Conservation (phyloP, 2,888 invertebrate species). For the Polymixis flavicincta region DNA sequence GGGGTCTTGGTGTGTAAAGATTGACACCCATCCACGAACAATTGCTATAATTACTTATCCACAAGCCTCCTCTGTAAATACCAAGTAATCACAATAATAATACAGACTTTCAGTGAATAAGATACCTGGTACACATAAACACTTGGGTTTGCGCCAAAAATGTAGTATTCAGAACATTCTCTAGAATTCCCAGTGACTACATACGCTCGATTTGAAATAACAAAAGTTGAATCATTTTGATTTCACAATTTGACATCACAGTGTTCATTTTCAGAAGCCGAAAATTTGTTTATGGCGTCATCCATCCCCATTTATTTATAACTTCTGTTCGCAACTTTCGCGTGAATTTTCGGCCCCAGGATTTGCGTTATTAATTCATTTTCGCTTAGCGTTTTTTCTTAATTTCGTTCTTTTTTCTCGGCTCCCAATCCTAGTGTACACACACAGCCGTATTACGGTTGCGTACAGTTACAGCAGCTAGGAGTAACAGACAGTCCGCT, state of each 20-base stretch:
- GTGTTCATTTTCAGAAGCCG: background rate
- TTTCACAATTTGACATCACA: slow-evolving; percentile 28
- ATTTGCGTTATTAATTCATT: no score
- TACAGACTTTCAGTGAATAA: background rate
- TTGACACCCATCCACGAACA: no score
- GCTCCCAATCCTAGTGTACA: no score
- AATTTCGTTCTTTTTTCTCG: no score
- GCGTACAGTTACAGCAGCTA: no score
- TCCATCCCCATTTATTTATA: background rate
- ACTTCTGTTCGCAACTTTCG: no score
- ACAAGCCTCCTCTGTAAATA: slow-evolving; percentile 1
- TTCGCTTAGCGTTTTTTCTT: no score
- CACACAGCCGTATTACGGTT: no score
- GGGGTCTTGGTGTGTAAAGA: no score
- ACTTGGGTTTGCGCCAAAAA: slow-evolving; percentile 32
- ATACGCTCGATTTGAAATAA: slow-evolving; percentile 1
- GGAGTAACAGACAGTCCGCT: no score
- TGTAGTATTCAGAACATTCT: background rate
- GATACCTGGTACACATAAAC: background rate
- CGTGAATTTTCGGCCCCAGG: no score
- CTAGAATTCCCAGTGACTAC: slow-evolving; percentile 19
- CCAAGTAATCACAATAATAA: background rate
- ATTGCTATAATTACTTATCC: no score
- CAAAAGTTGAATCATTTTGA: slow-evolving; percentile 34
- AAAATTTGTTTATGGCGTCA: background rate